Conservation (phyloP, 2,888 invertebrate genomes). For the Tholera decimalis region DNA sequence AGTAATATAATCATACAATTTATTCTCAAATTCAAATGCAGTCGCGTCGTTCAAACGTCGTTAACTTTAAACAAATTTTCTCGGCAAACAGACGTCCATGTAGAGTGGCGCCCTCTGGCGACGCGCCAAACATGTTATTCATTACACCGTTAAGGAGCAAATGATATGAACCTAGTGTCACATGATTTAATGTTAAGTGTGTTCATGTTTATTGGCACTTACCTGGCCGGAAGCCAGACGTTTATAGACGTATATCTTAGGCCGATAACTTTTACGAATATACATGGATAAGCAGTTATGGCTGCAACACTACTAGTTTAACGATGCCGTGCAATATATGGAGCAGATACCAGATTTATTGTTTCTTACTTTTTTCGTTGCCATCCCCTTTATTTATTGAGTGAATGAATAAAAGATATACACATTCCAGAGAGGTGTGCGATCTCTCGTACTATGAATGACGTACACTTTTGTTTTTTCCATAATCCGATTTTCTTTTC, state of each 20-base stretch:
- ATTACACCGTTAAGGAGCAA: slow-evolving; percentile 58
- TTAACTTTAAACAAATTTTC: slow-evolving; percentile 62
- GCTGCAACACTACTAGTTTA: slow-evolving; percentile 55
- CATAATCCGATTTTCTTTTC: slow-evolving; percentile 25
- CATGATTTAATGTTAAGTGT: slow-evolving; percentile 62
- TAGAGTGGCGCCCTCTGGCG: slow-evolving; percentile 62
- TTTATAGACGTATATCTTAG: slow-evolving; percentile 51
- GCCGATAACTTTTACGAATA: slow-evolving; percentile 61
- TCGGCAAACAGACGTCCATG: slow-evolving; percentile 44
- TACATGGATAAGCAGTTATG: slow-evolving; percentile 51
- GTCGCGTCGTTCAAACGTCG: slow-evolving; percentile 62
- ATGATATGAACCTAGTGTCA: slow-evolving; percentile 60
- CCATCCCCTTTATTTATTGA: slow-evolving; percentile 42
- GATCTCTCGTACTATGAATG: slow-evolving; percentile 23
- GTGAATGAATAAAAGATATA: slow-evolving; percentile 5
- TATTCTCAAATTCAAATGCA: slow-evolving; percentile 63
- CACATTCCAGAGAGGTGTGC: slow-evolving; percentile 18
- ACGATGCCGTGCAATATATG: slow-evolving; percentile 54
- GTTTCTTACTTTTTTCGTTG: slow-evolving; percentile 32
- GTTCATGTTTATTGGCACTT: slow-evolving; percentile 62
- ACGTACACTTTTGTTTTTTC: slow-evolving; percentile 21
- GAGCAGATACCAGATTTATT: slow-evolving; percentile 48
- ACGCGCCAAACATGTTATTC: slow-evolving; percentile 61
- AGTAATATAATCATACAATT: slow-evolving; percentile 59
- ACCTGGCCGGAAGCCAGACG: slow-evolving; percentile 62